Base-by-base conservation (phyloP, 2,113 vertebrate species). In the Cyphomyrus discorhynchus region DNA sequence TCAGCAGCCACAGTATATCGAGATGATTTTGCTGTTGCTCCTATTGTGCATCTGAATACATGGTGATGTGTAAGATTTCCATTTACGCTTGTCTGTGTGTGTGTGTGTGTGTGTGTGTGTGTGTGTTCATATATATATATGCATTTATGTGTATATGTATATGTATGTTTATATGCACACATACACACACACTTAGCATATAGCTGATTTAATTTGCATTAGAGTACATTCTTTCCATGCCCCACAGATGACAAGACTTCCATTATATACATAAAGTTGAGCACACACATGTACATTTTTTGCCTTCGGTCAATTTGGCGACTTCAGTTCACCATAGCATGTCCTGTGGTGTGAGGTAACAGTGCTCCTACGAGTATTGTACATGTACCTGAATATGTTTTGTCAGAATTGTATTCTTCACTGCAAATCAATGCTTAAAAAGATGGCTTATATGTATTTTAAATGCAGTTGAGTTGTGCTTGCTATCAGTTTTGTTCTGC, bases 241-340 rank as follows among this genome's bases (percentile, higher is more conserved):
- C 53, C 88, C 84, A 5, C 86, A 77, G 62, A 52, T 77, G 82
- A 58, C 53, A 86, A 86, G 89, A 70, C 46, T 77, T 49, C n/a
- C 47, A 87, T 52, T 39, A 49, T 8, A 88, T 85, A 35, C 53
- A 83, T 52, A 47, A 83, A 84, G n/a, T 10, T 70, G 62, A 27
- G 27, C 3, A 0, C 62, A 0, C 62, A 31, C n/a, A 31, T 5
- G 27, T 27, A 13, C 1, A 70, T 70, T 62, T 21, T 62, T n/a
- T n/a, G n/a, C 62, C 62, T 70, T 13, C 1, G 27, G 10, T 3
- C n/a, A 13, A 13, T 70, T 70, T 70, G n/a, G n/a, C 10, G 5
- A 70, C 10, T 70, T 70, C 27, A 31, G 62, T 70, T 70, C 62
- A 31, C 62, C 62, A 31, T 31, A 70, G n/a, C 62, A 70, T 31